Percentiles rank a stretch among this genome's conserved stretches.
phyloP scores from a whole-genome alignment of 1,140 invertebrate species.

The Prorops nasuta region DNA sequence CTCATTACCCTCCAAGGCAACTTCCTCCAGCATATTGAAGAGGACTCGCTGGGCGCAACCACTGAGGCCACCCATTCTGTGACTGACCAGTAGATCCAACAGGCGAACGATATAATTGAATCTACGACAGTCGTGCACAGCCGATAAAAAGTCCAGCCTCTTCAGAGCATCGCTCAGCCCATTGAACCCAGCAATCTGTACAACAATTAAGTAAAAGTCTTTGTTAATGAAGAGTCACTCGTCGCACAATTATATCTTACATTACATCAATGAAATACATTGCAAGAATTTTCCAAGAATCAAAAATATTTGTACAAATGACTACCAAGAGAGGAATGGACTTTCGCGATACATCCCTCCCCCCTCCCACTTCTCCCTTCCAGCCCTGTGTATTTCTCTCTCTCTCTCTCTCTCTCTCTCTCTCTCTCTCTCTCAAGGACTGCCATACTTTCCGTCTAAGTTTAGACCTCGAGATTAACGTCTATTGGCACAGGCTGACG shows the following conservation, averaged over 20 bases:
- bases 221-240: no score
- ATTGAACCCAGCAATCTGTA: slow-evolving; percentile 90
- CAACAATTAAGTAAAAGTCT: slow-evolving; percentile 8
- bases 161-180: slow-evolving; percentile 93
- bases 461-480: no score
- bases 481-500: no score
- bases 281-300: not conserved
- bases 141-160: slow-evolving; percentile 89
- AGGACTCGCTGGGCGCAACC: slow-evolving; percentile 92
- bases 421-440: no score
- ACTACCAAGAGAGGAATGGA: not conserved
- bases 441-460: no score
- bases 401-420: slow-evolving; percentile 3
- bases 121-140: slow-evolving; percentile 87
- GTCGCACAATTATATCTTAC: no score
- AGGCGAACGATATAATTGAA: slow-evolving; percentile 97
- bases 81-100: slow-evolving; percentile 81
- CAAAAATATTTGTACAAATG: not conserved
- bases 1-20: slow-evolving; percentile 79
- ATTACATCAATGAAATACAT: no score
- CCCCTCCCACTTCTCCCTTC: not conserved
- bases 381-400: not conserved
- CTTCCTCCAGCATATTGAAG: slow-evolving; percentile 90
- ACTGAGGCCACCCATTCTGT: slow-evolving; percentile 68
- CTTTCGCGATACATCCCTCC: not conserved